Percentiles rank a stretch among this genome's conserved stretches.
Evolutionary conservation across 2,888 invertebrate species (phyloP).

Genomic region (Stramonita haemastoma): DNA sequence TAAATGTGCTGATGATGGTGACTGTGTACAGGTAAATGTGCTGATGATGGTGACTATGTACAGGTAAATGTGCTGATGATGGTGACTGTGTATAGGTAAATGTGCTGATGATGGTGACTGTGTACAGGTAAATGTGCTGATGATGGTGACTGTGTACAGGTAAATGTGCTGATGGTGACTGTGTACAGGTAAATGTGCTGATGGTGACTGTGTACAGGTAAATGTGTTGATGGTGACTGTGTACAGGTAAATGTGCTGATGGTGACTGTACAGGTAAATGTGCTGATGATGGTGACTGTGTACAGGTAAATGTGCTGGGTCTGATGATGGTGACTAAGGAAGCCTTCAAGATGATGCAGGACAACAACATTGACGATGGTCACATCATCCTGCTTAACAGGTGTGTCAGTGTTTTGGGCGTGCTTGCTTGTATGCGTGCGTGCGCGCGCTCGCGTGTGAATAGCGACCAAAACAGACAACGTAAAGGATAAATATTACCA

Average conservation of each 20-base stretch:
- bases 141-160: slow-evolving; percentile 78
- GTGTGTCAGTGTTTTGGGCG: slow-evolving; percentile 73
- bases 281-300: not conserved
- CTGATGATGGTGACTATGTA: slow-evolving; percentile 81
- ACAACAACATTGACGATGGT: slow-evolving; percentile 79
- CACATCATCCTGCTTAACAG: slow-evolving; percentile 82
- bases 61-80: slow-evolving; percentile 80
- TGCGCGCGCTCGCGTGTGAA: not conserved
- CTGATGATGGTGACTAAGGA: slow-evolving; percentile 81
- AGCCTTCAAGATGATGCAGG: slow-evolving; percentile 80
- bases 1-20: slow-evolving; percentile 81
- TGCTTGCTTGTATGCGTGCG: slow-evolving; percentile 1
- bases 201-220: too few species aligned
- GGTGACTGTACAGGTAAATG: too few species aligned
- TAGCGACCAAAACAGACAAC: not conserved
- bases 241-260: too few species aligned
- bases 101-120: slow-evolving; percentile 81
- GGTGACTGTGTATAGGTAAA: too few species aligned
- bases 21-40: too few species aligned
- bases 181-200: too few species aligned
- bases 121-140: too few species aligned
- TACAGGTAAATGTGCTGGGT: slow-evolving; percentile 81
- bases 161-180: too few species aligned
- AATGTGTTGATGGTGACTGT: too few species aligned
- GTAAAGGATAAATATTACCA: not conserved